Evolutionary conservation across 2,113 vertebrate genomes (phyloP).

Genomic region (Poecile atricapillus): DNA sequence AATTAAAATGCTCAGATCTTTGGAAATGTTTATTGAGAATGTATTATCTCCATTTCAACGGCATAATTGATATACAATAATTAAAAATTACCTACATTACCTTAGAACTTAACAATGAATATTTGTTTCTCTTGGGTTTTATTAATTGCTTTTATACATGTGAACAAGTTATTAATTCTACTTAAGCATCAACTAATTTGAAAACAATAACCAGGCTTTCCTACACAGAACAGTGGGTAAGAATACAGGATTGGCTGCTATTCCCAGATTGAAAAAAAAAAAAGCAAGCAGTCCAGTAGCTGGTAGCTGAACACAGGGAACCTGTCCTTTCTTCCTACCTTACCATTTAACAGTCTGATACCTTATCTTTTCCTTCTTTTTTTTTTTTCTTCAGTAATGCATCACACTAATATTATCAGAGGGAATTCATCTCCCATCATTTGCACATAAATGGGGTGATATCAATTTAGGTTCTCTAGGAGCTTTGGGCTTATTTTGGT

Average conservation of each 20-base stretch:
- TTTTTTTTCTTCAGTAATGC: neutral
- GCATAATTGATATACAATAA: neutral
- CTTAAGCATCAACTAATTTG: neutral
- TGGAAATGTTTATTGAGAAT: neutral
- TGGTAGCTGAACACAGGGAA: neutral
- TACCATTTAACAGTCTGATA: neutral
- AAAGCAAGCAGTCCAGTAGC: neutral
- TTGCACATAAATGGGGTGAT: neutral
- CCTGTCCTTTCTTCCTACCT: neutral
- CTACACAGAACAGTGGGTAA: neutral
- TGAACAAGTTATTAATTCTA: neutral
- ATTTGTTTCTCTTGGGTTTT: neutral
- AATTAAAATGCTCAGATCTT: slow-evolving; percentile 6
- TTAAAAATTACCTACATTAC: neutral
- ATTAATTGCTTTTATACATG: neutral
- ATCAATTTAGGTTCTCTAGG: neutral
- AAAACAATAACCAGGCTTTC: neutral
- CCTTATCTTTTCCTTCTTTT: neutral
- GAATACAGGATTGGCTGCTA: neutral
- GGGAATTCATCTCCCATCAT: neutral
- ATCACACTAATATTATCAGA: neutral
- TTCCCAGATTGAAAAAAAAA: neutral
- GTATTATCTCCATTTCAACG: neutral
- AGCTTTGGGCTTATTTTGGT: neutral
- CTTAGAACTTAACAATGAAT: neutral